Evolutionary conservation across 2,888 invertebrate genomes (phyloP).

Genomic region (Syritta pipiens): DNA sequence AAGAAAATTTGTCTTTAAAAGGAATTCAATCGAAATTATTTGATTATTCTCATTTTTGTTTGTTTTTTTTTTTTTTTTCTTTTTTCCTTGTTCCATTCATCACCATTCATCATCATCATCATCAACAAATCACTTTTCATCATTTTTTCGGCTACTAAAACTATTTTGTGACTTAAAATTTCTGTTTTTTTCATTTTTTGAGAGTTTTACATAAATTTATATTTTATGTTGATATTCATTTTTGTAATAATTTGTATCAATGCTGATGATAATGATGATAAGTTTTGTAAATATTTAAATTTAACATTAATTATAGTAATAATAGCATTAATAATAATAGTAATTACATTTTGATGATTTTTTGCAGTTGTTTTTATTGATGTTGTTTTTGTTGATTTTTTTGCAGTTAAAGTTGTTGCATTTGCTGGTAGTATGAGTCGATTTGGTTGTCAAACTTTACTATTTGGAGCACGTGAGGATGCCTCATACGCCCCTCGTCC

Average conservation of each 20-base stretch:
- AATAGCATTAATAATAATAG: slow-evolving; percentile 66
- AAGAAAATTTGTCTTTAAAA: slow-evolving; percentile 39
- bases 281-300: slow-evolving; percentile 49
- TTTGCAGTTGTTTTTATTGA: slow-evolving; percentile 45
- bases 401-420: slow-evolving; percentile 70
- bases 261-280: slow-evolving; percentile 51
- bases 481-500: slow-evolving; percentile 78
- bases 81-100: slow-evolving; percentile 13
- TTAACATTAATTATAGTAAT: slow-evolving; percentile 65
- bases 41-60: slow-evolving; percentile 64
- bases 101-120: slow-evolving; percentile 20
- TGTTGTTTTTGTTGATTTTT: slow-evolving; percentile 47
- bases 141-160: slow-evolving; percentile 2
- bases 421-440: slow-evolving; percentile 53
- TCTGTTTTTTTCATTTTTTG: slow-evolving; percentile 5
- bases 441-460: slow-evolving; percentile 77
- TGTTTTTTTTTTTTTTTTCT: slow-evolving; percentile 1
- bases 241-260: slow-evolving; percentile 30
- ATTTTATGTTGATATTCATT: slow-evolving; percentile 53
- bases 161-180: slow-evolving; percentile 42
- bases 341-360: slow-evolving; percentile 67
- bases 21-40: slow-evolving; percentile 68
- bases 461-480: slow-evolving; percentile 75
- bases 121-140: slow-evolving; percentile 35
- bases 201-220: background rate